Evolutionary conservation across 2,888 invertebrate genomes (phyloP), one percentile per base, ranked within the genome.

Genomic region (Rosalia funebris): DNA sequence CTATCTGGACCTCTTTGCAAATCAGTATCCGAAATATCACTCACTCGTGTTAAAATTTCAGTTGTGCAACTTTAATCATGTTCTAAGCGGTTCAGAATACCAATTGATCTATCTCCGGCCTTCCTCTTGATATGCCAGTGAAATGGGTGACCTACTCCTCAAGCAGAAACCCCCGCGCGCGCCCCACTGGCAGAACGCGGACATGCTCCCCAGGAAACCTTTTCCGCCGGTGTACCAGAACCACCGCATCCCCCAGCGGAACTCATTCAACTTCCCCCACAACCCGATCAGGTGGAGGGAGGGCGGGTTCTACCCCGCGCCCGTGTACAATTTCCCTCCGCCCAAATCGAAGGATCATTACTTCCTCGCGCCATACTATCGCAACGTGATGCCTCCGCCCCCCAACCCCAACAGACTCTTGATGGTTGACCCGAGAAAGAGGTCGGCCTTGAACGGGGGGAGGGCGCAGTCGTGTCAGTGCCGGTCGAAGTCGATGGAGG

Each of bases 321-420:
- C 83, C 71, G 79, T 81, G 67, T 45, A 79, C 77, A 62, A 80
- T 80, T 80, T 85, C 83, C 83, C 86, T 76, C 83, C 82, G 70
- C 71, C 74, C 17, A 84, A 84, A 63, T 81, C 82, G 1, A 76
- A 81, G 2, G 86, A 86, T 63, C 84, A 86, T 73, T 90, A 90
- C 77, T 89, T 89, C 73, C 79, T 90, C 71, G 86, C 90, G 59
- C 90, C 90, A 36, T 86, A 89, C 77, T 90, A 89, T 76, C 83
- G 87, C 16, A 85, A 89, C 71, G 88, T 86, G 1, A 85, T 89
- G 78, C 89, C 88, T 19, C 82, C 88, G 72, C 82, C 88, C 75
- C 75, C 84, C 77, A n/a, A 77, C 58, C 76, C 79, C 3, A 75
- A 75, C 57, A 69, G 78, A 59, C 63, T 80, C 4, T 62, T 81